phyloP scores from a whole-genome alignment of 2,888 invertebrate species.

The Acleris laterana region DNA sequence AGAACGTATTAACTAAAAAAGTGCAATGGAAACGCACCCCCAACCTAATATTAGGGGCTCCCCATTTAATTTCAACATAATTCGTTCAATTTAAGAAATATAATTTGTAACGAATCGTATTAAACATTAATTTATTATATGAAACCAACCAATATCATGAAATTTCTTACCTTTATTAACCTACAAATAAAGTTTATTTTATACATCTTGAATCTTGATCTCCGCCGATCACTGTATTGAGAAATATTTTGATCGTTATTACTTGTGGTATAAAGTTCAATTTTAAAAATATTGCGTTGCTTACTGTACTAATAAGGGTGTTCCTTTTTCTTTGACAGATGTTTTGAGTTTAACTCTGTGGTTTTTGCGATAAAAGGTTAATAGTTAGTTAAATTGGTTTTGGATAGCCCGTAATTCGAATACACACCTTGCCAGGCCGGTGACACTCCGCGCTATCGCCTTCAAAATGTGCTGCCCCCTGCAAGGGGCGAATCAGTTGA shows the following conservation, averaged over 20 bases:
- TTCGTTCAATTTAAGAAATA: constrained; percentile 60
- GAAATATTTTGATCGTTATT: not conserved
- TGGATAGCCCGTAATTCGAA: constrained; percentile 28
- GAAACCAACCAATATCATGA: constrained; percentile 23
- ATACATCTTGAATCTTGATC: not conserved
- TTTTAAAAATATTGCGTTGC: not conserved
- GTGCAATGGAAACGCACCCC: constrained; percentile 55
- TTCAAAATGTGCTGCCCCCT: too few relatives aligned
- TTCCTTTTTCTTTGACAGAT: constrained; percentile 56
- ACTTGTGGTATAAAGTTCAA: not conserved
- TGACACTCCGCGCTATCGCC: too few relatives aligned
- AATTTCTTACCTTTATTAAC: not conserved
- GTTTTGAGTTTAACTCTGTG: constrained; percentile 44
- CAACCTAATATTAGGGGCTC: constrained; percentile 52
- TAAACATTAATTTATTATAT: constrained; percentile 70
- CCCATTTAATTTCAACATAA: constrained; percentile 70
- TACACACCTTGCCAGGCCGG: constrained; percentile 25
- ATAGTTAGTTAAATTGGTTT: constrained; percentile 31
- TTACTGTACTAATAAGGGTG: constrained; percentile 11
- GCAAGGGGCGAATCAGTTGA: too few relatives aligned
- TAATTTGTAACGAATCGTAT: constrained; percentile 58
- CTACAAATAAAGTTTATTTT: not conserved
- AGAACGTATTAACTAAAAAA: too few relatives aligned
- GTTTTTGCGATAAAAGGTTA: constrained; percentile 39
- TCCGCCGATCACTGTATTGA: too few relatives aligned